Evolutionary conservation across 2,113 vertebrate species (phyloP), one percentile per base, ranked within the genome.

Genomic region (Limanda limanda): DNA sequence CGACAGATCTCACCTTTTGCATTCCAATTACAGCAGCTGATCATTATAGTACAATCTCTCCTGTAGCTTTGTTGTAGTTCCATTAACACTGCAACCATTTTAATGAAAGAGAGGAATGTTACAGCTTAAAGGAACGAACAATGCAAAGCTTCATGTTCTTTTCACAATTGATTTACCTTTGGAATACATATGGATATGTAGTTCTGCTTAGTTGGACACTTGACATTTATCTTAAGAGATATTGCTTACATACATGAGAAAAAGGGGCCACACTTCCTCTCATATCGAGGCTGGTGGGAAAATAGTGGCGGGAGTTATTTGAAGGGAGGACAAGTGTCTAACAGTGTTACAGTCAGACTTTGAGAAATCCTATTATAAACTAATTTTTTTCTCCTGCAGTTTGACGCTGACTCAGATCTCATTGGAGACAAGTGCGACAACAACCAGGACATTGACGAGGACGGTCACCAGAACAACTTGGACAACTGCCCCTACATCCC

Each of bases 401-500:
- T 96, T 21, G 98, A 99, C 89, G 95, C 96, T 0, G 98, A 99
- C 90, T 98, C 98, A n/a, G 98, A 99, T 86, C 97, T 45, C 21
- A 90, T 99, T 48, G 98, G 98, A 76, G 98, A 99, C 79, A 93
- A 96, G 56, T 99, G 98, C 12, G 98, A 99, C 93, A 98, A 93
- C 92, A 99, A 99, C 85, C 96, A 99, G 90, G 98, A 99, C 87
- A 99, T 99, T 85, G 98, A 99, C 35, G 98, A 99, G 82, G 98
- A 99, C 2, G 98, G 98, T 27, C 98, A 99, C 92, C 98, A 99
- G 92, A 99, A 99, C 94, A 99, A 99, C 74, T 93, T 99, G 89
- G 98, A 99, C 94, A 99, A 99, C 87, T 99, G 98, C 65, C 98
- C 98, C n/a, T 99, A 99, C 52, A 96, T 99, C 75, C 86, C 98